phyloP scores from a whole-genome alignment of 2,888 invertebrate genomes.

The Pammene aurita region DNA sequence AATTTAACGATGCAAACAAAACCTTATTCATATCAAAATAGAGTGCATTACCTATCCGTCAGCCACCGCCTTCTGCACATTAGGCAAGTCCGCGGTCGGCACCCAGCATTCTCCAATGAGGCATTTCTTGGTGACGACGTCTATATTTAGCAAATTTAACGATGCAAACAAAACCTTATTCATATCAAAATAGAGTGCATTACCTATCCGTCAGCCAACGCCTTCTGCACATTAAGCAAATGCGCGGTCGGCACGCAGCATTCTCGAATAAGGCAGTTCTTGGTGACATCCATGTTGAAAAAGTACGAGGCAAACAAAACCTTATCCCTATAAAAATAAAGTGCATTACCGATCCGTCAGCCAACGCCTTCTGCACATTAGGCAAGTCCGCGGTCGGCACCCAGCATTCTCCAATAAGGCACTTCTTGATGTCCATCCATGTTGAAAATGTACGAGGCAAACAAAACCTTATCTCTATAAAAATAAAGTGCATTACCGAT shows the following conservation, averaged over 20 bases:
- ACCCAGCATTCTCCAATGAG: conserved; percentile 94
- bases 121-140: conserved; percentile 94
- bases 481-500: no score
- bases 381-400: conserved; percentile 88
- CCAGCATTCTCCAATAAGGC: conserved; percentile 94
- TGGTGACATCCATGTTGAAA: no score
- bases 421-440: conserved; percentile 94
- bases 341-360: conserved; percentile 88
- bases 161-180: conserved; percentile 37
- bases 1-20: conserved; percentile 73
- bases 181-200: neutral
- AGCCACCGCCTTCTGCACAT: conserved; percentile 89
- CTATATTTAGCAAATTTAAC: no score
- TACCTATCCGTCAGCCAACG: no score
- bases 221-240: no score
- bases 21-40: neutral
- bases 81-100: conserved; percentile 87
- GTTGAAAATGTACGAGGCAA: conserved; percentile 88
- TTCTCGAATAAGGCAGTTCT: no score
- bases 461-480: neutral
- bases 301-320: neutral
- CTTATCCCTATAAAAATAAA: neutral
- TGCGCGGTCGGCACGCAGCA: no score
- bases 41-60: conserved; percentile 87
- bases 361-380: conserved; percentile 90